Evolutionary conservation across 1,140 invertebrate genomes (phyloP), one percentile per base, ranked within the genome.

Genomic region (Protaetia brevitarsis): DNA sequence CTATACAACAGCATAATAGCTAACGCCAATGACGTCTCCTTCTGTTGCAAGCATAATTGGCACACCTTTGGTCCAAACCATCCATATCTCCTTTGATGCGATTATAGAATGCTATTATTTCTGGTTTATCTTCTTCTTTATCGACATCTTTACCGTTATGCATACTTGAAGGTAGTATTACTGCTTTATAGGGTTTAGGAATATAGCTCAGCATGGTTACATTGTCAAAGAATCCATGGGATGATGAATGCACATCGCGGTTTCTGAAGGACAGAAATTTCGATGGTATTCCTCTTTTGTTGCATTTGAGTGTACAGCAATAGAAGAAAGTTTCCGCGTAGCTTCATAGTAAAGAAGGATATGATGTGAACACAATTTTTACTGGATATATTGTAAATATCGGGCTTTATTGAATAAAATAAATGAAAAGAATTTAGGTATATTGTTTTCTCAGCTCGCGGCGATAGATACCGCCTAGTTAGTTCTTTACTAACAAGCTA

Each of bases 21-120:
- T 82, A 68, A 5, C 80, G 79, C 83, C 83, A 85, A 69, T 81
- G 78, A 66, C 79, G 78, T 56, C 78, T 79, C 36, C 79, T 73
- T 34, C 81, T 76, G 71, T 78, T 74, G 4, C 79, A 79, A 31
- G 51, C 63, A 64, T 70, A 68, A 7, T 51, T 6, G 16, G 7
- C 6, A 7, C 16, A 76, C 57, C 71, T 67, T 68, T 73, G 66
- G 68, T 81, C 76, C 36, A 77, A 74, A 11, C 61, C 73, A 69
- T 79, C 75, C 1, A 79, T 76, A 8, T 74, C 77, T 8, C 73
- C 71, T 72, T 81, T 82, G 1, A 73, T 79, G 27, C 67, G 7
- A 71, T 82, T 80, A 63, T 81, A 82, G 63, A 73, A 73, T 51
- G 68, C 34, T 36, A 80, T 73, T 3, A 80, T 76, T 34, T 77